Percentiles rank a stretch among this genome's conserved stretches.
These are phyloP conservation scores for Felis chaus DNA, from an alignment of 2,113 vertebrate species.

Conservation along the genomic window DNA sequence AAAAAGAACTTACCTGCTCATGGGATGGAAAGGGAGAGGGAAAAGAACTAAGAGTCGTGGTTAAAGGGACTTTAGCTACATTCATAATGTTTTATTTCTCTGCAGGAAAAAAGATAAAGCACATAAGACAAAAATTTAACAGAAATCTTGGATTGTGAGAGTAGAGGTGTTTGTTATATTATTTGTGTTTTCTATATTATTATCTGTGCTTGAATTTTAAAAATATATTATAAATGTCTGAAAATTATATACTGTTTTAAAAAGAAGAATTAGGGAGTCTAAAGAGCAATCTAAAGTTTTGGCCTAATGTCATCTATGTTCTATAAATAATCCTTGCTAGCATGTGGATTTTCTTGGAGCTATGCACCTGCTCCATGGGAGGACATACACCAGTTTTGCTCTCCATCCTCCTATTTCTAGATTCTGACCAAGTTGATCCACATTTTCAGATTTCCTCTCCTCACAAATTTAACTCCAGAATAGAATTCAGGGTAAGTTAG, in stretches of 20 bases:
- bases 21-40: background rate
- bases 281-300: background rate
- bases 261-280: background rate
- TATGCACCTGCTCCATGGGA: background rate
- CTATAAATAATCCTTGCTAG: background rate
- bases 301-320: background rate
- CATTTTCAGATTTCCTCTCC: background rate
- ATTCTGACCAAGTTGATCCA: background rate
- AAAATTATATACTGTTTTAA: background rate
- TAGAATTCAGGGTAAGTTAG: background rate
- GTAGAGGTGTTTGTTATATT: background rate
- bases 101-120: background rate
- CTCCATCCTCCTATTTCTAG: background rate
- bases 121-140: background rate
- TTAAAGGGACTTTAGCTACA: background rate
- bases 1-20: background rate
- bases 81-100: background rate
- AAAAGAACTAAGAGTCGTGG: background rate
- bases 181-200: background rate
- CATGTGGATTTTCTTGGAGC: background rate
- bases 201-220: background rate
- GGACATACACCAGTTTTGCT: background rate
- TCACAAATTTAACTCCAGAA: background rate
- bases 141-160: background rate
- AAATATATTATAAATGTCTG: background rate